Percentiles rank a stretch among this genome's conserved stretches.
Evolutionary conservation across 1,140 invertebrate genomes (phyloP).

Genomic region (Metopolophium dirhodum): DNA sequence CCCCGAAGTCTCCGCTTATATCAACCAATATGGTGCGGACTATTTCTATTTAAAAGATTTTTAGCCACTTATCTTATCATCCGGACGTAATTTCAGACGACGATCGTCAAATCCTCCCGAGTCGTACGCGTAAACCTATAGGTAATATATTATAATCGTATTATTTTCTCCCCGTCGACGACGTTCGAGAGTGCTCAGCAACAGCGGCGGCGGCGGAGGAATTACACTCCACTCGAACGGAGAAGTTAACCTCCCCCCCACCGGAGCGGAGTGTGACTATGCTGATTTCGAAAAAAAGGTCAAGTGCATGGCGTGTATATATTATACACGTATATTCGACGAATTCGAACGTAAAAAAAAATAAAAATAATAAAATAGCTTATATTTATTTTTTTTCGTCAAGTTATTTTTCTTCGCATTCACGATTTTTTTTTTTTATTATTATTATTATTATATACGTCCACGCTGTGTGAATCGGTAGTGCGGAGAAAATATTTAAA

Average conservation of each 20-base stretch:
- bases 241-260: not conserved
- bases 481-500: not conserved
- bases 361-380: not conserved
- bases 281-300: constrained; percentile 27
- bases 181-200: not conserved
- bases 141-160: not conserved
- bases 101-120: not conserved
- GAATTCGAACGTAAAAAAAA: not conserved
- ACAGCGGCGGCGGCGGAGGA: not conserved
- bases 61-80: not conserved
- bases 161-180: not conserved
- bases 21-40: not conserved
- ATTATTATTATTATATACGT: not conserved
- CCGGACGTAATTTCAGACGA: not conserved
- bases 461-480: constrained; percentile 1
- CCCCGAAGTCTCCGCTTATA: too few relatives aligned
- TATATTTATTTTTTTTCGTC: constrained; percentile 15
- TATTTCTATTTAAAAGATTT: not conserved
- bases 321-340: not conserved
- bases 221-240: not conserved
- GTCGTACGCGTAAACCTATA: not conserved
- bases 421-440: not conserved
- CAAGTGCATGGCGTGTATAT: not conserved
- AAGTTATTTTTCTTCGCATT: not conserved
- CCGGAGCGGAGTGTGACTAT: not conserved